A percentile compares a stretch with the other conserved stretches of the same genome.
phyloP scores from a whole-genome alignment of 2,888 invertebrate species.

The Brachyopa scutellaris region DNA sequence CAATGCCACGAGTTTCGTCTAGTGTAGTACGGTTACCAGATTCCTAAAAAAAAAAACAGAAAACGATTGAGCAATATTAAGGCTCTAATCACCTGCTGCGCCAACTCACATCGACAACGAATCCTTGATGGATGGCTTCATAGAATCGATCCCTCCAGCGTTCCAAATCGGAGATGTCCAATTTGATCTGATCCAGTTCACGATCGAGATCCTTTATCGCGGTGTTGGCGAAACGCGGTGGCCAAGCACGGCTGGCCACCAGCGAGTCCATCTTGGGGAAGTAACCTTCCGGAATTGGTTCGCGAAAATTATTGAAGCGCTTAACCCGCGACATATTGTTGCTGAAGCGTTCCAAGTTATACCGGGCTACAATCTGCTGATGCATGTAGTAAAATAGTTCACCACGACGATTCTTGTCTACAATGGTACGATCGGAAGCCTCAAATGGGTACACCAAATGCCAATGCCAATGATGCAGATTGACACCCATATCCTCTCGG shows the following conservation, averaged over 20 bases:
- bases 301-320: constrained; percentile 86
- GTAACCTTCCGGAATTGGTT: constrained; percentile 90
- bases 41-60: constrained; percentile 81
- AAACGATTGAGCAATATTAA: not conserved
- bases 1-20: constrained; percentile 88
- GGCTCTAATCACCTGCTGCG: not conserved
- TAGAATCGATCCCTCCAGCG: constrained; percentile 89
- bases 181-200: constrained; percentile 85
- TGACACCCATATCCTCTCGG: constrained; percentile 83
- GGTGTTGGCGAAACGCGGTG: constrained; percentile 86
- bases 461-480: constrained; percentile 84
- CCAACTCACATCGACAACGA: constrained; percentile 83
- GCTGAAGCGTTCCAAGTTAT: constrained; percentile 89
- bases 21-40: constrained; percentile 84
- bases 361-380: constrained; percentile 85
- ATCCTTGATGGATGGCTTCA: constrained; percentile 87
- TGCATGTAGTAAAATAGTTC: constrained; percentile 93
- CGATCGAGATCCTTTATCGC: constrained; percentile 85
- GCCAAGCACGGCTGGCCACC: constrained; percentile 89
- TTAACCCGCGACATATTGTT: constrained; percentile 86
- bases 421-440: constrained; percentile 83
- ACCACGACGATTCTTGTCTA: constrained; percentile 87
- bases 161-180: constrained; percentile 87
- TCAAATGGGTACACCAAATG: constrained; percentile 89
- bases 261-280: constrained; percentile 92